Percentiles rank a stretch among this genome's conserved stretches.
Evolutionary conservation across 64 coral and sea anemone species (phyloP).

Genomic region (Astreopora myriophthalma): DNA sequence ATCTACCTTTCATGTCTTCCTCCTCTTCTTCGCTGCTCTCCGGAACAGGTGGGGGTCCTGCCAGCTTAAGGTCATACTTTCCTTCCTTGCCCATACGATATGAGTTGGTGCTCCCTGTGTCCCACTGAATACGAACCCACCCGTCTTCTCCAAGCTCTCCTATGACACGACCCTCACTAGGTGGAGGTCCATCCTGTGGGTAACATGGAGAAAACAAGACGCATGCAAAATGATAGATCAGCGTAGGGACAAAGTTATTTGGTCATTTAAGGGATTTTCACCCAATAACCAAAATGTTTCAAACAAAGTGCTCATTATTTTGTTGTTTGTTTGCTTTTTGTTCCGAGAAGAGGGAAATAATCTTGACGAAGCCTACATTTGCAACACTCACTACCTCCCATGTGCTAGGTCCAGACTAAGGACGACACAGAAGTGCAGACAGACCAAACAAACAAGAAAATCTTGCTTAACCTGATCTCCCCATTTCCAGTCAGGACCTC

Average conservation of each 20-base stretch:
- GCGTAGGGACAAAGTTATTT: no score
- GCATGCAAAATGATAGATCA: background rate
- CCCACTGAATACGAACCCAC: conserved; percentile 99
- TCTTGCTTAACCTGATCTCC: conserved; percentile 79
- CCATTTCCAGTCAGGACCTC: conserved; percentile 99
- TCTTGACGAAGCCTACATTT: no score
- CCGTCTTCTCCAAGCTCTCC: conserved; percentile 99
- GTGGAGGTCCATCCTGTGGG: conserved; percentile 89
- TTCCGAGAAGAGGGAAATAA: no score
- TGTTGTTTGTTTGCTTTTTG: no score
- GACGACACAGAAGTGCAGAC: no score
- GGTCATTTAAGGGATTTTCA: no score
- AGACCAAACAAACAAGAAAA: no score
- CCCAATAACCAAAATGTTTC: no score
- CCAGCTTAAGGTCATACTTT: conserved; percentile 94
- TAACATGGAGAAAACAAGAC: background rate
- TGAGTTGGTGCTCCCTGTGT: conserved; percentile 98
- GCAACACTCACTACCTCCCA: no score
- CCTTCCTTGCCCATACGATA: conserved; percentile 99
- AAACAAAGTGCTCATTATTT: no score
- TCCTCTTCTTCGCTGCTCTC: conserved; percentile 99
- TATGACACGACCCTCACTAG: conserved; percentile 94
- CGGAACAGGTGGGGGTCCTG: conserved; percentile 92
- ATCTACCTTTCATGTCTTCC: conserved; percentile 84
- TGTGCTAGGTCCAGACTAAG: no score